A percentile compares a stretch with the other conserved stretches of the same genome.
Conservation (phyloP, 2,888 invertebrate genomes). For the Mactromeris polynyma region DNA sequence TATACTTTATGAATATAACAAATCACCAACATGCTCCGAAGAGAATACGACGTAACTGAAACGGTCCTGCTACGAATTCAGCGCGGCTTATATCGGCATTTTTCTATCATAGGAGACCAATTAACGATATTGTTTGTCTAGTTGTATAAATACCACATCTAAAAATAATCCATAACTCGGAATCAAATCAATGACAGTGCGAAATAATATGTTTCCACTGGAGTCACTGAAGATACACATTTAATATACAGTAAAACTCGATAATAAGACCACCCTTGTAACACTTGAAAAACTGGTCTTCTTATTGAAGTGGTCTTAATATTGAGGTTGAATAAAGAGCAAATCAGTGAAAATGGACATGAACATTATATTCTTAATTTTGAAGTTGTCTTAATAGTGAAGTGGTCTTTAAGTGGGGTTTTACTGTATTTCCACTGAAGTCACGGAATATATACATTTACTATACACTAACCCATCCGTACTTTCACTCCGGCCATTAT, state of each 20-base stretch:
- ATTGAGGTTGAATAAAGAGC: too few relatives aligned
- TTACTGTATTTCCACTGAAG: too few relatives aligned
- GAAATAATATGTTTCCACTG: background rate
- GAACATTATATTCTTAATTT: too few relatives aligned
- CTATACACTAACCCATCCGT: background rate
- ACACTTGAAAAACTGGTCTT: too few relatives aligned
- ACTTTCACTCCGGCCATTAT: background rate
- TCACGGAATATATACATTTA: too few relatives aligned
- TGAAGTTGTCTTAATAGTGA: too few relatives aligned
- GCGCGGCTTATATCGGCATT: background rate
- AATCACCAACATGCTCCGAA: background rate
- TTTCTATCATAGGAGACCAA: background rate
- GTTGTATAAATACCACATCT: background rate
- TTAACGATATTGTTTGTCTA: conserved; percentile 2
- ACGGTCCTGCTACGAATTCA: background rate
- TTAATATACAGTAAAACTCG: too few relatives aligned
- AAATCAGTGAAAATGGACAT: too few relatives aligned
- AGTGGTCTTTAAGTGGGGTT: too few relatives aligned
- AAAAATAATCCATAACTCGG: background rate
- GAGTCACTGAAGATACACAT: background rate
- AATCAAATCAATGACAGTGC: conserved; percentile 6
- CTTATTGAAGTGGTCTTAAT: too few relatives aligned
- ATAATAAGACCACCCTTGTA: too few relatives aligned
- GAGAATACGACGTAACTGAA: background rate
- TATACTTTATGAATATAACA: background rate